Percentiles rank a stretch among this genome's conserved stretches.
phyloP scores from a whole-genome alignment of 2,888 invertebrate species.

The Macaria liturata region DNA sequence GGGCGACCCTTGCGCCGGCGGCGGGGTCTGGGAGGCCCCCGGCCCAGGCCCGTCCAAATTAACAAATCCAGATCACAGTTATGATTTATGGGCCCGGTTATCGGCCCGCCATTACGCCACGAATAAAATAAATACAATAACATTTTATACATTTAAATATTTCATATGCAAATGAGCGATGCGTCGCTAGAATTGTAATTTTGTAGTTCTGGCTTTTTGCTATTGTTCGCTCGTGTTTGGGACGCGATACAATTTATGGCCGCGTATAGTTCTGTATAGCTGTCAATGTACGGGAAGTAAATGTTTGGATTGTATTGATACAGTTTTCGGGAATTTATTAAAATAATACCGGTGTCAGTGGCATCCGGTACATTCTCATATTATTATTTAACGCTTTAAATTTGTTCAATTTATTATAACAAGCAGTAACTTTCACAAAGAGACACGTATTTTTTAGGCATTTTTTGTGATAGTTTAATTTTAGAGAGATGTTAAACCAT shows the following conservation, averaged over 20 bases:
- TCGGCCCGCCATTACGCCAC: conserved; percentile 47
- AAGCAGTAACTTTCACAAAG: too few relatives aligned
- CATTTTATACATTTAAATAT: conserved; percentile 24
- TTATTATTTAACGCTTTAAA: background rate
- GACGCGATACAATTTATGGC: conserved; percentile 24
- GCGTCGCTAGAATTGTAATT: conserved; percentile 33
- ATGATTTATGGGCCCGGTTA: conserved; percentile 72
- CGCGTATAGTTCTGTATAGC: conserved; percentile 11
- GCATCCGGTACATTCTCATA: background rate
- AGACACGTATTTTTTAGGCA: too few relatives aligned
- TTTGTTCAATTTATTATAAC: too few relatives aligned
- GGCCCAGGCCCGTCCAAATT: conserved; percentile 46
- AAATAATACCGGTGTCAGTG: conserved; percentile 1
- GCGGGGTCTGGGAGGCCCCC: conserved; percentile 22
- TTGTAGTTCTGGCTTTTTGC: conserved; percentile 29
- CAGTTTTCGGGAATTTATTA: conserved; percentile 5
- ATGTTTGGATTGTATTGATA: conserved; percentile 12
- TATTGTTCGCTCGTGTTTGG: conserved; percentile 30
- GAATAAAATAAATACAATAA: conserved; percentile 31
- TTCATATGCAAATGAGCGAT: conserved; percentile 37
- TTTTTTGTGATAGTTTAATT: too few relatives aligned
- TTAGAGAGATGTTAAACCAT: too few relatives aligned
- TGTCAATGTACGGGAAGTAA: conserved; percentile 17
- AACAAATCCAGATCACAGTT: conserved; percentile 73
- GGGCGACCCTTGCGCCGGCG: conserved; percentile 48